Conservation (phyloP, 2,113 vertebrate genomes). For the Pycnonotus jocosus region DNA sequence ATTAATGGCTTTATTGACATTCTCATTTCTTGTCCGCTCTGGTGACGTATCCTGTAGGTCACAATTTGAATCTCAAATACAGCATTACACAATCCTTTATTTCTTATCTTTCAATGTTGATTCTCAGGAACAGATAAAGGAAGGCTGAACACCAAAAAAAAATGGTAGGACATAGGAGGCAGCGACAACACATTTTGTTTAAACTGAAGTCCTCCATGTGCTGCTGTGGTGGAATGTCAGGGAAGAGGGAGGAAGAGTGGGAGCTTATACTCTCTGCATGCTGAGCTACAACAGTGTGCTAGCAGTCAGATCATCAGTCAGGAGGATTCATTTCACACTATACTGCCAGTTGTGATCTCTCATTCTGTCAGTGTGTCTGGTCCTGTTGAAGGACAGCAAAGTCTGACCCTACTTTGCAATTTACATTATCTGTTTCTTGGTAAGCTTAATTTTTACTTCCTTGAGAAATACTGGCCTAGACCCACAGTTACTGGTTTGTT, state of each 20-base stretch:
- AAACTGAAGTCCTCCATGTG: background rate
- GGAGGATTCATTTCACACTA: background rate
- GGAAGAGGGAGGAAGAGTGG: background rate
- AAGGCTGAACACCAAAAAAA: background rate
- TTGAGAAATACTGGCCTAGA: background rate
- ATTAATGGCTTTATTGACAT: background rate
- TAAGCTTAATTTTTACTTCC: background rate
- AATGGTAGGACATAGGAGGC: background rate
- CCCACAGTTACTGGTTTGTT: background rate
- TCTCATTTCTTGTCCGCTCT: background rate
- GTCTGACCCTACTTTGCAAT: background rate
- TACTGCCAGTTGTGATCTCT: background rate
- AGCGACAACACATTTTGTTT: background rate
- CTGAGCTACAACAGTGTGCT: background rate
- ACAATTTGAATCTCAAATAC: background rate
- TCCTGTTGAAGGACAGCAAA: background rate
- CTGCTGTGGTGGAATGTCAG: background rate
- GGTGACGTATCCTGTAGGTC: background rate
- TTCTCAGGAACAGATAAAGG: background rate
- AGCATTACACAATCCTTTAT: background rate
- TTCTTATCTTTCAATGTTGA: background rate
- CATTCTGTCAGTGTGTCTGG: background rate
- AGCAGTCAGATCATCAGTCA: background rate
- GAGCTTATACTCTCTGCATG: background rate
- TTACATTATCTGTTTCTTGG: accelerated